Percentiles rank a stretch among this genome's conserved stretches.
These are phyloP conservation scores for Myanophis thanlyinensis DNA, from an alignment of 2,113 vertebrate genomes.

Conservation along the genomic window DNA sequence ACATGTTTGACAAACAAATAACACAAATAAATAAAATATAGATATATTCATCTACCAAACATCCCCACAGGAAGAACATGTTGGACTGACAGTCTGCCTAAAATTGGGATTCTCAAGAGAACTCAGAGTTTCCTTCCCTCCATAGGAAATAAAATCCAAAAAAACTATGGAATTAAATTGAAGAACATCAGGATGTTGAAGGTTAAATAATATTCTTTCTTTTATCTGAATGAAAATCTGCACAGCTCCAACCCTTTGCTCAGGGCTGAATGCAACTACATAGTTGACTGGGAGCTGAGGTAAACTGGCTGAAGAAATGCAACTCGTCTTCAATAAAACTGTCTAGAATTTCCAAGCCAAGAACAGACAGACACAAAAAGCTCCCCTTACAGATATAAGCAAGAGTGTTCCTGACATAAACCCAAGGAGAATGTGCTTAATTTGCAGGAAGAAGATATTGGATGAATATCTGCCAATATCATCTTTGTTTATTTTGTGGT, in stretches of 20 bases:
- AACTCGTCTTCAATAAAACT: neutral
- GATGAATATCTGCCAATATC: neutral
- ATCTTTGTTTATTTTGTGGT: conserved; percentile 18
- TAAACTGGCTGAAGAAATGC: neutral
- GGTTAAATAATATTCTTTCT: neutral
- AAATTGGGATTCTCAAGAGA: neutral
- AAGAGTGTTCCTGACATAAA: neutral
- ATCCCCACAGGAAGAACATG: neutral
- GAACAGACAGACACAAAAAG: neutral
- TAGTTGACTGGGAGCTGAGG: neutral
- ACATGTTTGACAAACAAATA: too few species aligned
- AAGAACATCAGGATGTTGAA: neutral
- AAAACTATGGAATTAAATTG: neutral
- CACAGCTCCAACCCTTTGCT: neutral
- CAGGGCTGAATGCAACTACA: neutral
- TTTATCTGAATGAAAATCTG: neutral
- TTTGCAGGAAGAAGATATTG: neutral
- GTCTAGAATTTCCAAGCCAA: neutral
- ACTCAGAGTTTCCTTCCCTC: neutral
- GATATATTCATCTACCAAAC: neutral
- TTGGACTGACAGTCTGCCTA: neutral
- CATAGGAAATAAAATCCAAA: neutral
- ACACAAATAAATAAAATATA: too few species aligned
- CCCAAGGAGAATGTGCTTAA: neutral
- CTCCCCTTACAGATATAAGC: neutral